Evolutionary conservation across 1,140 invertebrate species (phyloP).

Genomic region (Drosophila sp.): DNA sequence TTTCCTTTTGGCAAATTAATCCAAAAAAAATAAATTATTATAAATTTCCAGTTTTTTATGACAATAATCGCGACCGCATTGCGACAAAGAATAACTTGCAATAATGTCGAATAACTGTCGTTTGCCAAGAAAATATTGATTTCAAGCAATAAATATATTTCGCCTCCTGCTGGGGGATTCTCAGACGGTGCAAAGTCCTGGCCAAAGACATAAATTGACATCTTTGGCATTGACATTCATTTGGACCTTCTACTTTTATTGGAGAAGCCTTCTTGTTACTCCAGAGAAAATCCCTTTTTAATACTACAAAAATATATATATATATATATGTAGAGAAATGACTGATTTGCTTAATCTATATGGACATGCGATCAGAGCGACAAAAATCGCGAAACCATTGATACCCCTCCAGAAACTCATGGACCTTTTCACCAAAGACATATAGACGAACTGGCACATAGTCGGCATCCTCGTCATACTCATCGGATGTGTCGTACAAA

Average conservation of each 20-base stretch:
- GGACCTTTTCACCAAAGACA: slow-evolving; percentile 23
- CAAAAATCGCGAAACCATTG: slow-evolving; percentile 47
- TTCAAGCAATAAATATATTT: not conserved
- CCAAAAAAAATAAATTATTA: slow-evolving; percentile 1
- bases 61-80: slow-evolving; percentile 1
- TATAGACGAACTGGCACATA: slow-evolving; percentile 50
- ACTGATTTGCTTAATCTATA: not conserved
- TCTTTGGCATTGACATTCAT: too few species aligned
- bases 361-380: not conserved
- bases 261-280: too few species aligned
- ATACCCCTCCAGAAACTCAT: slow-evolving; percentile 24
- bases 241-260: too few species aligned
- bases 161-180: not conserved
- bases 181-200: too few species aligned
- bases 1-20: slow-evolving; percentile 12
- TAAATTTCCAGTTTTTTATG: slow-evolving; percentile 5
- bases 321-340: too few species aligned
- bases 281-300: too few species aligned
- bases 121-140: slow-evolving; percentile 5
- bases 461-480: not conserved
- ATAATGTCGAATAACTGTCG: too few species aligned
- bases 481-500: not conserved
- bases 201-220: too few species aligned
- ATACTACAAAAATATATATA: too few species aligned
- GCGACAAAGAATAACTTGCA: not conserved